A percentile compares a stretch with the other conserved stretches of the same genome.
These are phyloP conservation scores for Drosophila santomea DNA, from an alignment of 1,140 invertebrate species.

Conservation along the genomic window DNA sequence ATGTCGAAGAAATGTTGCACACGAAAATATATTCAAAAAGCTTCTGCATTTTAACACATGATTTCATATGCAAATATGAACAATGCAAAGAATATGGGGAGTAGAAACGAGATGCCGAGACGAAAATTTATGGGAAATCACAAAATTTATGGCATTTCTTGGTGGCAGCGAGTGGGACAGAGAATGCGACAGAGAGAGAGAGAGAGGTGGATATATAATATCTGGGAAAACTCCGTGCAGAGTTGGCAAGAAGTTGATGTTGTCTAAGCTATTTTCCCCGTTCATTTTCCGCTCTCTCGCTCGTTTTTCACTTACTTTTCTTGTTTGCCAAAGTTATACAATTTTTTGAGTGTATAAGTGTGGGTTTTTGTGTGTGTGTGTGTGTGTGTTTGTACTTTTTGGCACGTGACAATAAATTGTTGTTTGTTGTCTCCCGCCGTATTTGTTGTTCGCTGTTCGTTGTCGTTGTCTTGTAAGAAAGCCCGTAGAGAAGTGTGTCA, in stretches of 20 bases:
- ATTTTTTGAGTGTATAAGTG: conserved; percentile 43
- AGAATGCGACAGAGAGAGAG: neutral
- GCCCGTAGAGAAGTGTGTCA: conserved; percentile 72
- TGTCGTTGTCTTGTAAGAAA: conserved; percentile 32
- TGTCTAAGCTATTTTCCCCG: conserved; percentile 41
- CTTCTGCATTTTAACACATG: conserved; percentile 78
- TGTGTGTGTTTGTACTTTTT: conserved; percentile 68
- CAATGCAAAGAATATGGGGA: conserved; percentile 42
- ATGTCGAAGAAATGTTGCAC: conserved; percentile 47
- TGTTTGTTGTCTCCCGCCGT: conserved; percentile 58
- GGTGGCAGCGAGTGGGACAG: conserved; percentile 24
- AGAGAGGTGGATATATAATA: neutral
- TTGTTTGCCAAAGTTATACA: conserved; percentile 76
- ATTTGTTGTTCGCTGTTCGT: conserved; percentile 27
- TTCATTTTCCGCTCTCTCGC: conserved; percentile 32
- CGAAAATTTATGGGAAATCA: conserved; percentile 76
- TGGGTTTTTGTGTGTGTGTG: conserved; percentile 9
- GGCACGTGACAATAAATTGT: conserved; percentile 81
- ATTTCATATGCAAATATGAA: conserved; percentile 81
- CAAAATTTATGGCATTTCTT: conserved; percentile 72
- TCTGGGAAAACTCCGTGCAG: conserved; percentile 20
- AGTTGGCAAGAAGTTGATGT: conserved; percentile 64
- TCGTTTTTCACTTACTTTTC: conserved; percentile 68
- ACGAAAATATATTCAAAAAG: conserved; percentile 36
- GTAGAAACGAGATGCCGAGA: conserved; percentile 1